phyloP scores from a whole-genome alignment of 2,113 vertebrate species.

The Tiliqua scincoides region DNA sequence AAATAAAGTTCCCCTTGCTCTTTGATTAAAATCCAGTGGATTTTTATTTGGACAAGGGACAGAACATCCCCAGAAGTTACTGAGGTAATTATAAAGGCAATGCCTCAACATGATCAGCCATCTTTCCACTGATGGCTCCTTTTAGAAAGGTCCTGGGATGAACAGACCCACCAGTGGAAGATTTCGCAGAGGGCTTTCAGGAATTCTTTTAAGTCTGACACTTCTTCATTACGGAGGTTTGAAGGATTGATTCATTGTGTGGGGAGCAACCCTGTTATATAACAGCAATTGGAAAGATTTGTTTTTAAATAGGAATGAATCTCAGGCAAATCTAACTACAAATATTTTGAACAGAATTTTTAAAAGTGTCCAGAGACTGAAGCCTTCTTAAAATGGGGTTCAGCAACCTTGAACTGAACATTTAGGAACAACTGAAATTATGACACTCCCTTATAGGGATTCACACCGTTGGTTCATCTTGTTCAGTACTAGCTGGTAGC shows the following conservation, averaged over 20 bases:
- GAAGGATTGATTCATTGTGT: neutral
- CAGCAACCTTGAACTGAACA: neutral
- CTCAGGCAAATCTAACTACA: neutral
- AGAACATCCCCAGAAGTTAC: neutral
- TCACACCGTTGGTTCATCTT: too few relatives aligned
- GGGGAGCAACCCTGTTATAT: neutral
- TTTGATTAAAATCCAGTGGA: neutral
- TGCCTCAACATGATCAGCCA: neutral
- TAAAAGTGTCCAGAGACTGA: neutral
- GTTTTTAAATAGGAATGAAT: neutral
- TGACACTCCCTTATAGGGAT: too few relatives aligned
- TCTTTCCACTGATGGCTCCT: neutral
- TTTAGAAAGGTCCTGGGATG: neutral
- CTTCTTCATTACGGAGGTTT: neutral
- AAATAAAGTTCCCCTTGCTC: neutral
- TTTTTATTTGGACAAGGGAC: neutral
- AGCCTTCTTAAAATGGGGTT: neutral
- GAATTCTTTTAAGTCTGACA: neutral
- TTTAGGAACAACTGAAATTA: neutral
- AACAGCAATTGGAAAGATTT: neutral
- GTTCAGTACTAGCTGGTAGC: too few relatives aligned
- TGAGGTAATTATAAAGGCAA: neutral
- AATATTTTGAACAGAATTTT: neutral
- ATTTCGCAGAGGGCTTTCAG: neutral
- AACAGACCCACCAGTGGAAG: neutral